Conservation (phyloP, 1,140 invertebrate genomes). For the Rhagoletis zephyria region DNA sequence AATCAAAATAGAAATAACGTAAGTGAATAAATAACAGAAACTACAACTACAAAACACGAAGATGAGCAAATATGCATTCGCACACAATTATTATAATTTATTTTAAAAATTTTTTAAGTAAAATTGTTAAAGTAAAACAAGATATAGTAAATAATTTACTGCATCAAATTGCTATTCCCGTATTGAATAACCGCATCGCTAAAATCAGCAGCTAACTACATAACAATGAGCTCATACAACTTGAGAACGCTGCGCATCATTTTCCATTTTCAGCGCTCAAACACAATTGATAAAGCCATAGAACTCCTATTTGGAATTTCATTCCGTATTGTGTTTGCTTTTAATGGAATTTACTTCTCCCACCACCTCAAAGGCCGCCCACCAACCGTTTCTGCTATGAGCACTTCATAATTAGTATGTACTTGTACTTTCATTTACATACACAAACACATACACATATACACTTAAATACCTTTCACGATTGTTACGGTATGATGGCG, state of each 20-base stretch:
- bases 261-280: slow-evolving; percentile 19
- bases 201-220: slow-evolving; percentile 13
- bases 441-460: neutral
- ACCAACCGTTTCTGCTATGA: neutral
- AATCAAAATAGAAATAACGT: too few species aligned
- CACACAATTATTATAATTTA: neutral
- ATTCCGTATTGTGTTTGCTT: neutral
- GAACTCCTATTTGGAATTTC: slow-evolving; percentile 31
- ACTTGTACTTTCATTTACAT: neutral
- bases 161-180: neutral
- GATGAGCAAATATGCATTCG: neutral
- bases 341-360: neutral
- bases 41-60: neutral
- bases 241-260: neutral
- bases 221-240: slow-evolving; percentile 27
- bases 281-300: slow-evolving; percentile 40
- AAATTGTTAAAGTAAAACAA: neutral
- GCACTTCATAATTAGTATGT: too few species aligned
- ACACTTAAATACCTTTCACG: slow-evolving; percentile 60
- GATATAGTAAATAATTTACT: neutral
- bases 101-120: neutral
- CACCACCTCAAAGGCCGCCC: neutral
- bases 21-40: too few species aligned
- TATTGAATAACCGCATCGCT: slow-evolving; percentile 27
- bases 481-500: slow-evolving; percentile 70